phyloP scores from a whole-genome alignment of 2,888 invertebrate genomes.

The Frankliniella intonsa region DNA sequence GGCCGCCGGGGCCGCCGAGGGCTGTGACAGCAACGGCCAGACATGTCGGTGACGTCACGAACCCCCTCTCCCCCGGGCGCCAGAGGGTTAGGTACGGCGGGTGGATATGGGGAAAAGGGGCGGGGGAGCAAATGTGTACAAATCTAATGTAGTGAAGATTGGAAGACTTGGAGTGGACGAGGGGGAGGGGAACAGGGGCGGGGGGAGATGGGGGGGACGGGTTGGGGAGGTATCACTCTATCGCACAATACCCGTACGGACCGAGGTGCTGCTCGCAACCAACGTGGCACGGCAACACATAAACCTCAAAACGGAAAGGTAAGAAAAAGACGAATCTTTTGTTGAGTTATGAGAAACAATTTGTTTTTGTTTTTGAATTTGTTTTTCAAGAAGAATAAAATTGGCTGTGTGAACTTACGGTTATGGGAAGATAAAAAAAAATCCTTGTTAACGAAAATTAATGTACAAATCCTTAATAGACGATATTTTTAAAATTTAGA shows the following conservation, averaged over 20 bases:
- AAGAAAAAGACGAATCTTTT: too few relatives aligned
- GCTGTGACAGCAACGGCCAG: too few relatives aligned
- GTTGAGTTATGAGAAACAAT: too few relatives aligned
- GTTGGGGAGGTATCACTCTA: background rate
- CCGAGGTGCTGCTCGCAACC: background rate
- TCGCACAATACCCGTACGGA: background rate
- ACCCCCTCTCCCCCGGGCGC: background rate
- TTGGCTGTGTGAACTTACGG: too few relatives aligned
- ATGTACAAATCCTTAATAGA: background rate
- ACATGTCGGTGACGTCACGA: too few relatives aligned
- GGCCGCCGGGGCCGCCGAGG: too few relatives aligned
- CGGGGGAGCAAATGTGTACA: background rate
- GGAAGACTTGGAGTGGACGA: constrained; percentile 15
- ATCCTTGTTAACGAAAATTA: background rate
- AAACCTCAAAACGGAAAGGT: too few relatives aligned
- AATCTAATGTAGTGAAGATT: background rate
- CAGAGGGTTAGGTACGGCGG: background rate
- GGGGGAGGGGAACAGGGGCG: background rate
- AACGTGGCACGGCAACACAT: too few relatives aligned
- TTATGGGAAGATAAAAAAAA: too few relatives aligned
- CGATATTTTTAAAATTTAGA: constrained; percentile 4
- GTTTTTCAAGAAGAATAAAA: too few relatives aligned
- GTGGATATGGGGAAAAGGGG: background rate
- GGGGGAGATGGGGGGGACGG: background rate
- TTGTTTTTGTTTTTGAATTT: too few relatives aligned